Evolutionary conservation across 2,888 invertebrate genomes (phyloP).

Genomic region (Apocheima hispidaria): DNA sequence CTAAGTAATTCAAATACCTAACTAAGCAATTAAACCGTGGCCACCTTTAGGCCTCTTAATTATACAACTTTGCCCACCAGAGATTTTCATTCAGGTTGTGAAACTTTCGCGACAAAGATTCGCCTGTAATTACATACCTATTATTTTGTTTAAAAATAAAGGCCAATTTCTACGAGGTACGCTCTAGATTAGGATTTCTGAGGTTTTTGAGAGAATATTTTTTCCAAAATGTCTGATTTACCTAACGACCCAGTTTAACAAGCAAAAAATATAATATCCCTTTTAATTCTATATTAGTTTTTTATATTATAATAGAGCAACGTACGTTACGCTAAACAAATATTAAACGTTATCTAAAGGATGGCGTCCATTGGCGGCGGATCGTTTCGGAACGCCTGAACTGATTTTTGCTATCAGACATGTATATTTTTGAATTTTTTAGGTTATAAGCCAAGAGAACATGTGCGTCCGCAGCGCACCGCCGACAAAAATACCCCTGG

Average conservation of each 20-base stretch:
- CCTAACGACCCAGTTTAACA: not conserved
- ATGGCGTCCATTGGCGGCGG: too few relatives aligned
- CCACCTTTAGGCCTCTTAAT: slow-evolving; percentile 26
- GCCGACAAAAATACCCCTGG: too few relatives aligned
- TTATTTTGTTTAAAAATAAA: slow-evolving; percentile 19
- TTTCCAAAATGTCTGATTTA: not conserved
- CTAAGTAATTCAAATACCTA: slow-evolving; percentile 36
- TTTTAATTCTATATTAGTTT: slow-evolving; percentile 19
- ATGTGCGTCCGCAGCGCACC: too few relatives aligned
- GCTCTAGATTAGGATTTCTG: not conserved
- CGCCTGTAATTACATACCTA: slow-evolving; percentile 17
- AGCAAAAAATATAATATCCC: slow-evolving; percentile 4
- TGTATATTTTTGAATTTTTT: too few relatives aligned
- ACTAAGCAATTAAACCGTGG: slow-evolving; percentile 31
- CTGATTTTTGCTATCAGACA: too few relatives aligned
- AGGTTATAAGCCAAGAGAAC: too few relatives aligned
- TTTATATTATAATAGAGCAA: slow-evolving; percentile 11
- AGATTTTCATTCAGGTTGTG: slow-evolving; percentile 30
- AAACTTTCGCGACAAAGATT: slow-evolving; percentile 29
- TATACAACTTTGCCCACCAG: slow-evolving; percentile 33
- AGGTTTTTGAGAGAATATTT: not conserved
- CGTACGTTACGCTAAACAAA: slow-evolving; percentile 40
- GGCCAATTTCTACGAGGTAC: not conserved
- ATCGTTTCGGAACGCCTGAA: too few relatives aligned
- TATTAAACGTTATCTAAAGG: slow-evolving; percentile 47